These are phyloP conservation scores for Eulemur macaco DNA, from an alignment of 2,113 vertebrate genomes.

Conservation along the genomic window DNA sequence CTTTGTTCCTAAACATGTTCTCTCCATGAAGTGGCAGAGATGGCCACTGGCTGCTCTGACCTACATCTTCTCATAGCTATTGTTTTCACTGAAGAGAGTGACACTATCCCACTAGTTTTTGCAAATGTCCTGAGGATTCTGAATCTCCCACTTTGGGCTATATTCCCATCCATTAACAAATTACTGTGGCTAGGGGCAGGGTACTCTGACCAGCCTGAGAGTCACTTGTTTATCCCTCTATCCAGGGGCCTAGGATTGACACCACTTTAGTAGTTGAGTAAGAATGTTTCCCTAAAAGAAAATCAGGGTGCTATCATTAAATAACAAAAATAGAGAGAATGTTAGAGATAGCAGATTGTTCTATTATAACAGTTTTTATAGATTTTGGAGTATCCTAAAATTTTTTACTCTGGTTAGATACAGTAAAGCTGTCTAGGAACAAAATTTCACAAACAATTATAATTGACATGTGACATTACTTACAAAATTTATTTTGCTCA, in stretches of 20 bases:
- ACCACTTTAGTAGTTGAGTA: background rate
- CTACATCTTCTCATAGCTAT: background rate
- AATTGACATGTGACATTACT: background rate
- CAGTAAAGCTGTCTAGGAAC: background rate
- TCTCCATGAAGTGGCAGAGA: background rate
- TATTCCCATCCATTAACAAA: background rate
- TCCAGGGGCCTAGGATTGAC: background rate
- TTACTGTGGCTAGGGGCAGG: background rate
- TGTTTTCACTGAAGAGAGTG: background rate
- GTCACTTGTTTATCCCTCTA: background rate
- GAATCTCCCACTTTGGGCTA: background rate
- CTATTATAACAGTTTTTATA: background rate
- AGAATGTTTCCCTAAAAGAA: background rate
- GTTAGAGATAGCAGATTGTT: background rate
- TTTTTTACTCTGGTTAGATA: background rate
- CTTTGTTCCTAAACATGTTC: background rate
- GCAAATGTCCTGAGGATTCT: background rate
- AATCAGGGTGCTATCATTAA: background rate
- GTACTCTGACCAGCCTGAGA: background rate
- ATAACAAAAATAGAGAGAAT: background rate
- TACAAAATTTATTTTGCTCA: constrained; percentile 16
- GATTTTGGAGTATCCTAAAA: background rate
- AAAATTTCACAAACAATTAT: constrained; percentile 14
- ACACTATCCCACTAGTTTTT: background rate
- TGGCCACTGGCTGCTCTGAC: background rate